Evolutionary conservation across 2,888 invertebrate genomes (phyloP).

Genomic region (Adineta ricciae): DNA sequence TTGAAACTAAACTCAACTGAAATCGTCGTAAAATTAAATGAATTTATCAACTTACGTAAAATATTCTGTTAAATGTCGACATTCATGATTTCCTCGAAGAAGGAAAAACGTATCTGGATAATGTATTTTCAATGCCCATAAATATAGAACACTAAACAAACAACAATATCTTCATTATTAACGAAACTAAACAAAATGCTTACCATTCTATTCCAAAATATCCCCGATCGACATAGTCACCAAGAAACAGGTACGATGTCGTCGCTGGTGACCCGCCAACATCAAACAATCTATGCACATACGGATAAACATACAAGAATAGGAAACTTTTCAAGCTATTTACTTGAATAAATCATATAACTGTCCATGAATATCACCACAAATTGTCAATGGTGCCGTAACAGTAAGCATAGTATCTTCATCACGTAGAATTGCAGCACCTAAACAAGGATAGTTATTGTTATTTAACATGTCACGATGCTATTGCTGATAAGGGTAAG

Average conservation of each 20-base stretch:
- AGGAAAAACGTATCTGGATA: background rate
- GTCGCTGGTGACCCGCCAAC: slow-evolving; percentile 17
- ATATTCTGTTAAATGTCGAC: slow-evolving; percentile 17
- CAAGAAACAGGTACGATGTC: slow-evolving; percentile 19
- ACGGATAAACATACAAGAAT: background rate
- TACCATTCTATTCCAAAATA: slow-evolving; percentile 21
- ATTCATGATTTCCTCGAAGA: slow-evolving; percentile 21
- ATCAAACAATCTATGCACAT: slow-evolving; percentile 57
- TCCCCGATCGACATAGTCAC: slow-evolving; percentile 25
- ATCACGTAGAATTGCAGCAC: slow-evolving; percentile 10
- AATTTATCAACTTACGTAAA: slow-evolving; percentile 73
- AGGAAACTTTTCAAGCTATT: background rate
- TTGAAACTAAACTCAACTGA: background rate
- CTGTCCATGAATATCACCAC: slow-evolving; percentile 31
- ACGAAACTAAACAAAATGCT: too few relatives aligned
- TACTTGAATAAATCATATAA: slow-evolving; percentile 20
- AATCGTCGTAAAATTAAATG: too few relatives aligned
- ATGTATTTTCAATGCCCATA: slow-evolving; percentile 22
- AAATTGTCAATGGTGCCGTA: slow-evolving; percentile 23
- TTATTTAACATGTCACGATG: background rate
- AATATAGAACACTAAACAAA: slow-evolving; percentile 10
- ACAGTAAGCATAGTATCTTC: slow-evolving; percentile 21
- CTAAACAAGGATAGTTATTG: background rate
- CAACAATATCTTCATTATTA: too few relatives aligned
- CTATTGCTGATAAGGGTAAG: background rate